Evolutionary conservation across 2,113 vertebrate species (phyloP), one percentile per base, ranked within the genome.

Genomic region (Nesogale talazaci): DNA sequence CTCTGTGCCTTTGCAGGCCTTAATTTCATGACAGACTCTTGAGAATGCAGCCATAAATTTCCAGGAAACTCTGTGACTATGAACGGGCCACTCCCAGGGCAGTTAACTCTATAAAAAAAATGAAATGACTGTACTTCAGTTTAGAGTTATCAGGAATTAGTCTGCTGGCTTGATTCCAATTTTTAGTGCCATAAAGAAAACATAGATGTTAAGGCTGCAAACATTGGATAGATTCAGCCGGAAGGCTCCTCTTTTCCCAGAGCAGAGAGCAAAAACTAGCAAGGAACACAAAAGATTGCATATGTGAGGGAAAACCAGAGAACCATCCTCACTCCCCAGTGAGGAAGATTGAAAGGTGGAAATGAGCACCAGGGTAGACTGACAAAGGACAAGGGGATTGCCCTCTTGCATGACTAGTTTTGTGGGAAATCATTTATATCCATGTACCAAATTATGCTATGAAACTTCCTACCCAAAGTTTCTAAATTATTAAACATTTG

Each of bases 41-140:
- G 6, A 46, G 6, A 23, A 31, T 42, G 4, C 27, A 83, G 34
- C 34, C 59, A 3, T 65, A 52, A 52, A 77, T 85, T 92, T 88
- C 52, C 52, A 89, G 38, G 87, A 80, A 91, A 52, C 63, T 29
- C 89, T 57, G 42, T 56, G 77, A 34, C 82, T 87, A 25, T 81
- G 93, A 80, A 90, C 72, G 23, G 10, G 67, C 69, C 10, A 34
- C 6, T 46, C 6, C 27, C 38, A 25, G 74, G 36, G 6, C 63
- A 81, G 14, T 7, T 52, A 6, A 52, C 46, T 10, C 46, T 52
- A 52, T 52, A 52, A 46, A 86, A 81, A 81, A 79, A 61, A 83
- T 89, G 74, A 89, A 83, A 61, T 76, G 75, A 77, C 83, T 95
- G 86, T 86, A 59, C 83, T 83, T 56, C 74, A 77, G 20, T 31